phyloP scores from a whole-genome alignment of 2,797 vertebrate species.

The Mus minutoides region DNA sequence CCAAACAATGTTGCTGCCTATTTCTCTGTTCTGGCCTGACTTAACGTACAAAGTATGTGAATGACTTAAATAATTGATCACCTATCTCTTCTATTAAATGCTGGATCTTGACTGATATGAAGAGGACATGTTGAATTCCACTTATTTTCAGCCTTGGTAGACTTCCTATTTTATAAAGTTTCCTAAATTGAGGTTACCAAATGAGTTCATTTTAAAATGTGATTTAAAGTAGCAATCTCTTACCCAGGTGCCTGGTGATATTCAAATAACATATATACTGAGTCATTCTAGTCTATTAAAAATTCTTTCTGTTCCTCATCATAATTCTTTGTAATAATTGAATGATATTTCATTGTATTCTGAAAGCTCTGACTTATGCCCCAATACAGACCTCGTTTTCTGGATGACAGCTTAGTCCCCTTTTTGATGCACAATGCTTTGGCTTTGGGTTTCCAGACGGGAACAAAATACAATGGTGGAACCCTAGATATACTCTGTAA shows the following conservation, averaged over 20 bases:
- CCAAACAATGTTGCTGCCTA: background rate
- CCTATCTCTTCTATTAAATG: background rate
- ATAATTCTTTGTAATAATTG: constrained; percentile 13
- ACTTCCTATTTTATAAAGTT: background rate
- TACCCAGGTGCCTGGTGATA: background rate
- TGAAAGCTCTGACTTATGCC: background rate
- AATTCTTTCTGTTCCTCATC: background rate
- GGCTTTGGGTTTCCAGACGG: background rate
- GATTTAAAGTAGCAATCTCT: background rate
- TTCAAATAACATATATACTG: constrained; percentile 8
- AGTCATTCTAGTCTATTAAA: background rate
- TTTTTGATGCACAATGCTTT: background rate
- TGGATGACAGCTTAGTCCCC: background rate
- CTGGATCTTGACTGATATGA: background rate
- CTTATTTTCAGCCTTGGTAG: background rate
- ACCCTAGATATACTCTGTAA: background rate
- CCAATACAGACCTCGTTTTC: background rate
- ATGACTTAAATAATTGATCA: background rate
- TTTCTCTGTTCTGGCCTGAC: background rate
- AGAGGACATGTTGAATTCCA: background rate
- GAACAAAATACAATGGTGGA: background rate
- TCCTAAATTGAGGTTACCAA: background rate
- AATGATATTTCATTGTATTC: background rate
- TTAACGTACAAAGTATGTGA: background rate
- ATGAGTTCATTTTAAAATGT: background rate